Conservation (phyloP, 2,888 invertebrate genomes). For the Yponomeuta malinellus region DNA sequence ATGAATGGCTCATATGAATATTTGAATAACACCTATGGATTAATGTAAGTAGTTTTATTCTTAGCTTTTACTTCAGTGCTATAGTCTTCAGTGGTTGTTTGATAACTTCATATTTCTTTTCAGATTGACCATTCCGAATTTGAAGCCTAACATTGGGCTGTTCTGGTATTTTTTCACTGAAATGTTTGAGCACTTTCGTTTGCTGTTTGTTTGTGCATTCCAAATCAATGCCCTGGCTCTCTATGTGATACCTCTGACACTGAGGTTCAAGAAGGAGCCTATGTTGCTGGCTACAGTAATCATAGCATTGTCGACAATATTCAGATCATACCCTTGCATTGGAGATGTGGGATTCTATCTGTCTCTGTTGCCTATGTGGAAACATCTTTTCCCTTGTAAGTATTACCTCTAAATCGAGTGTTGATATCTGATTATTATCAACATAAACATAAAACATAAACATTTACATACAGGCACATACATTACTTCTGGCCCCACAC, state of each 20-base stretch:
- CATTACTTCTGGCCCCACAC: too few relatives aligned
- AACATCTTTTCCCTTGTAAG: slow-evolving; percentile 91
- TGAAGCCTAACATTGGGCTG: slow-evolving; percentile 97
- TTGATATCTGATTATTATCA: too few relatives aligned
- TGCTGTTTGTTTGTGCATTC: slow-evolving; percentile 96
- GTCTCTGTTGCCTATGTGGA: slow-evolving; percentile 93
- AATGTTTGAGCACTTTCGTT: slow-evolving; percentile 99
- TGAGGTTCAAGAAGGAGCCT: slow-evolving; percentile 87
- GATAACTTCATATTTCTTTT: slow-evolving; percentile 29
- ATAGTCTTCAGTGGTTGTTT: background rate
- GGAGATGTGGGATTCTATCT: slow-evolving; percentile 96
- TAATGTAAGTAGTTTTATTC: slow-evolving; percentile 79
- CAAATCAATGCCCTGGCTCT: slow-evolving; percentile 96
- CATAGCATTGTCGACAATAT: slow-evolving; percentile 89
- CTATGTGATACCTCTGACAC: slow-evolving; percentile 91
- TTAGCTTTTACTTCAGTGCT: background rate
- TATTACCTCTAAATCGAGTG: slow-evolving; percentile 26
- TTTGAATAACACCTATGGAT: slow-evolving; percentile 85
- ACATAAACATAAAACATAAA: too few relatives aligned
- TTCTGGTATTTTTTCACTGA: slow-evolving; percentile 99
- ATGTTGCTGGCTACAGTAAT: slow-evolving; percentile 87
- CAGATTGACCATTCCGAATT: slow-evolving; percentile 92
- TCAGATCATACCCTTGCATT: slow-evolving; percentile 96
- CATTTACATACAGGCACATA: too few relatives aligned
- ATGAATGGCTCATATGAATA: slow-evolving; percentile 80